These are phyloP conservation scores for Odontomyia ornata DNA, from an alignment of 2,888 invertebrate species.

Conservation along the genomic window DNA sequence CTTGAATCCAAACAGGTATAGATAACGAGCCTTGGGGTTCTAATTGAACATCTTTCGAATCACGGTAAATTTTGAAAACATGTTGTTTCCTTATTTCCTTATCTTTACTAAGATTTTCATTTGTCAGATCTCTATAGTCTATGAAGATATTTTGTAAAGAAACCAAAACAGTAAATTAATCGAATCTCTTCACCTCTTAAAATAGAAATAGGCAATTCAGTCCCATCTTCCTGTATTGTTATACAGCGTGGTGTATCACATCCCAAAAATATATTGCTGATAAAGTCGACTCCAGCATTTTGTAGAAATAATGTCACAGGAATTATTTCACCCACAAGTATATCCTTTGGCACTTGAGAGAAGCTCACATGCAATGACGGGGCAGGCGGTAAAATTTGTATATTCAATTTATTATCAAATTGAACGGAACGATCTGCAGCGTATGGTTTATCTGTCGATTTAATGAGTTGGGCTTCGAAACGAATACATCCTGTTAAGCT, in stretches of 20 bases:
- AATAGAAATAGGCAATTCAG: slow-evolving; percentile 60
- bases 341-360: slow-evolving; percentile 70
- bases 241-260: slow-evolving; percentile 62
- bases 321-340: slow-evolving; percentile 77
- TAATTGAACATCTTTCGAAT: slow-evolving; percentile 52
- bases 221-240: slow-evolving; percentile 58
- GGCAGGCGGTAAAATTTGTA: slow-evolving; percentile 79
- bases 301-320: slow-evolving; percentile 70
- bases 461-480: slow-evolving; percentile 60
- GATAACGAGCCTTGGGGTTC: slow-evolving; percentile 60
- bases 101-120: slow-evolving; percentile 62
- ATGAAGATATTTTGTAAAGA: too few relatives aligned
- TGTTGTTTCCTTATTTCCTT: slow-evolving; percentile 63
- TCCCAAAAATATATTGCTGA: slow-evolving; percentile 71
- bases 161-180: too few relatives aligned
- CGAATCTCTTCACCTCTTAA: too few relatives aligned
- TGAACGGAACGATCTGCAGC: slow-evolving; percentile 49
- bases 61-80: slow-evolving; percentile 59
- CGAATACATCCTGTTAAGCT: slow-evolving; percentile 59
- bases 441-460: slow-evolving; percentile 54
- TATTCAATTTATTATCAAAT: slow-evolving; percentile 74
- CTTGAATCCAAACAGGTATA: slow-evolving; percentile 72
- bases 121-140: slow-evolving; percentile 60
- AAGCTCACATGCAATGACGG: slow-evolving; percentile 83
- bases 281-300: slow-evolving; percentile 71